Evolutionary conservation across 2,888 invertebrate genomes (phyloP), one percentile per base, ranked within the genome.

Genomic region (Ichneumoninae sp.): DNA sequence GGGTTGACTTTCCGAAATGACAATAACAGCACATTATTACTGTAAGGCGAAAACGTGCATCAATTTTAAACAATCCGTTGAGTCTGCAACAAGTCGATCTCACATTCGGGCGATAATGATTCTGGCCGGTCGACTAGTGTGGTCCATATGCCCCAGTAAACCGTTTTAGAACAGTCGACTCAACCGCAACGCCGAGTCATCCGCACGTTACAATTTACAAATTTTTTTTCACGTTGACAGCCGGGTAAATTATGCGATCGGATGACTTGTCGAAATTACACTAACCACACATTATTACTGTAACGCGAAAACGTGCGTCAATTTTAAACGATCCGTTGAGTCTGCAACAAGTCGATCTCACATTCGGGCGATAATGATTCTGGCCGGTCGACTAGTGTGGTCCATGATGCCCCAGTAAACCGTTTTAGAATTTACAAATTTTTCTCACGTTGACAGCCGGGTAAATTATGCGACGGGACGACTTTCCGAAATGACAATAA

Each of bases 271-370:
- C 57, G 13, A 57, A 57, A 8, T 13, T 26, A 57, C 26, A 26
- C 10, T 57, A 57, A 57, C 26, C 22, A 57, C 57, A 26, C 57
- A 57, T 57, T 57, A 57, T 57, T 57, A 26, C 57, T 10, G 57
- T 57, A 57, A 22, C 57, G 57, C 57, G 22, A 26, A 22, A 19
- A 26, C 5, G 57, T 57, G 57, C 26, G 13, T 57, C 57, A 60
- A 60, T 60, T 30, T 60, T 30, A 16, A 13, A 30, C 26, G 26
- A 7, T 16, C 60, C 13, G 60, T 60, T 4, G 13, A 60, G 60
- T 60, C 60, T 10, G 13, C 30, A 30, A 60, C 26, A 4, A 16
- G 60, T 60, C 13, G 30, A 16, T 60, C 60, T 10, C 60, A 30
- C 26, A 22, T 60, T 60, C 30, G 60, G 26, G 60, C 26, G 13